These are phyloP conservation scores for Ailurus styani DNA, from an alignment of 2,113 vertebrate species.

Conservation along the genomic window DNA sequence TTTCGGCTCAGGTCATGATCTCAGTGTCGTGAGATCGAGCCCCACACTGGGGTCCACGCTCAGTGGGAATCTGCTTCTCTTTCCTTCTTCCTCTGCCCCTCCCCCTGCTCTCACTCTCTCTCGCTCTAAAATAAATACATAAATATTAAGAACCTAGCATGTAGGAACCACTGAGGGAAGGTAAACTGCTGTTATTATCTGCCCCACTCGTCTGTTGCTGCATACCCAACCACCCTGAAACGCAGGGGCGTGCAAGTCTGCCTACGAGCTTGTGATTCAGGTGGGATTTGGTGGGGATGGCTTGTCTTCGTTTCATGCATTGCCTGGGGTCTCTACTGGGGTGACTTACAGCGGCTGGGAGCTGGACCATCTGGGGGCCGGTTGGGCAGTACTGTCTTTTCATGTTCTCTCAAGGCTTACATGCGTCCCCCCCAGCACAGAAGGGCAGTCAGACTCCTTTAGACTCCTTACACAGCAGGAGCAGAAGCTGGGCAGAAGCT, in stretches of 20 bases:
- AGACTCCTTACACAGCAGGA: not conserved
- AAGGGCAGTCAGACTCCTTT: not conserved
- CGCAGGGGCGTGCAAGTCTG: not conserved
- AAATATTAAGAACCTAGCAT: not conserved
- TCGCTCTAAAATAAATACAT: not conserved
- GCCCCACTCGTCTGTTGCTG: not conserved
- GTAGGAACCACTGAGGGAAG: not conserved
- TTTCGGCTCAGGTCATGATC: not conserved
- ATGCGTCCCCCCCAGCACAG: too few relatives aligned
- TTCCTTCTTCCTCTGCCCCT: not conserved
- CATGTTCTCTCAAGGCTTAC: not conserved
- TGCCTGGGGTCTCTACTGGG: not conserved
- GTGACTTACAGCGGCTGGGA: not conserved
- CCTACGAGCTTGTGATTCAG: not conserved
- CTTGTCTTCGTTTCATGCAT: not conserved
- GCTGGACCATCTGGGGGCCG: too few relatives aligned
- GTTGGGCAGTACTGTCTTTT: not conserved
- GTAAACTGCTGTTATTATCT: too few relatives aligned
- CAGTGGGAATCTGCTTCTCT: not conserved
- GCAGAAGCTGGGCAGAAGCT: not conserved
- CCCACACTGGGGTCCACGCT: not conserved
- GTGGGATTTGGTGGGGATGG: not conserved
- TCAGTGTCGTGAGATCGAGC: not conserved
- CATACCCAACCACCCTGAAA: not conserved
- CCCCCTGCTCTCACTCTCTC: not conserved